phyloP scores from a whole-genome alignment of 2,888 invertebrate species.

The Mimumesa dahlbomi region DNA sequence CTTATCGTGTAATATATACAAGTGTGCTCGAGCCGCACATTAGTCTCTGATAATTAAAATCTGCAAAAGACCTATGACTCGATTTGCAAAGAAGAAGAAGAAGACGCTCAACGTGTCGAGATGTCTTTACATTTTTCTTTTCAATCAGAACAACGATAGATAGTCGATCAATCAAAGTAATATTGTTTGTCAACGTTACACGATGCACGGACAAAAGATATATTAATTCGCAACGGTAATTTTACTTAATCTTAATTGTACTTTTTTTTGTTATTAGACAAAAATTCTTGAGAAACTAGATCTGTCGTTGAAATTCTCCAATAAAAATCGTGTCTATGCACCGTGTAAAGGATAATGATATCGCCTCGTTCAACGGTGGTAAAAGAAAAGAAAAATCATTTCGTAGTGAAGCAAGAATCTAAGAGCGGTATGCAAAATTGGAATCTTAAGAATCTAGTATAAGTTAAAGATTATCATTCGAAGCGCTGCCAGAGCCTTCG shows the following conservation, averaged over 20 bases:
- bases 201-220: not conserved
- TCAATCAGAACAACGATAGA: not conserved
- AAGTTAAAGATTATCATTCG: slow-evolving; percentile 26
- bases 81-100: too few relatives aligned
- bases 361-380: not conserved
- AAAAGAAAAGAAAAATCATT: slow-evolving; percentile 19
- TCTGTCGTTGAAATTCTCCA: too few relatives aligned
- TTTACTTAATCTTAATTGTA: too few relatives aligned
- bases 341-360: slow-evolving; percentile 5
- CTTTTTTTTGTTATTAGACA: too few relatives aligned
- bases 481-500: slow-evolving; percentile 36
- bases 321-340: slow-evolving; percentile 8
- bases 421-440: slow-evolving; percentile 12
- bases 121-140: too few relatives aligned
- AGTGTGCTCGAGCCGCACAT: slow-evolving; percentile 45
- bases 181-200: not conserved
- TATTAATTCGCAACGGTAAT: too few relatives aligned
- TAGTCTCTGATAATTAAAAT: too few relatives aligned
- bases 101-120: too few relatives aligned
- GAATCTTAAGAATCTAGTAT: slow-evolving; percentile 43
- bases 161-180: not conserved
- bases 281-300: too few relatives aligned
- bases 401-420: slow-evolving; percentile 16
- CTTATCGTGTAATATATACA: slow-evolving; percentile 67
- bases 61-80: too few relatives aligned